Conservation (phyloP, 2,797 vertebrate genomes). For the Crenichthys baileyi region DNA sequence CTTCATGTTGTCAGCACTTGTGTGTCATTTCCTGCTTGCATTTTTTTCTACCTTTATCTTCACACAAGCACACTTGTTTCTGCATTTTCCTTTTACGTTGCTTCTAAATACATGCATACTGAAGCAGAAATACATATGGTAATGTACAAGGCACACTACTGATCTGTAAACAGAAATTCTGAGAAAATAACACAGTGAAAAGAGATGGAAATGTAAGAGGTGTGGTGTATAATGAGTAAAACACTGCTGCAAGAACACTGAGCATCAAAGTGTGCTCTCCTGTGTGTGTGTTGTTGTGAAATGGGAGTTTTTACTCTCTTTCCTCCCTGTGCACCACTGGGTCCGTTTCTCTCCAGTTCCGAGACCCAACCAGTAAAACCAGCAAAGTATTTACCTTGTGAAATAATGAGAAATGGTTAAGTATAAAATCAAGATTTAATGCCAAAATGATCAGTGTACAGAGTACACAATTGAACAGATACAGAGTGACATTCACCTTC, state of each 20-base stretch:
- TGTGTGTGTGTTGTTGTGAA: not conserved
- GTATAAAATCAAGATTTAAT: too few relatives aligned
- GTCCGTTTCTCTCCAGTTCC: too few relatives aligned
- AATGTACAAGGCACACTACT: not conserved
- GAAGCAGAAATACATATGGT: not conserved
- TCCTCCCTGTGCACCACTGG: too few relatives aligned
- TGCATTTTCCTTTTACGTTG: not conserved
- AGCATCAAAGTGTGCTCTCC: not conserved
- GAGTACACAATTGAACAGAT: too few relatives aligned
- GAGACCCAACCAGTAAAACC: too few relatives aligned
- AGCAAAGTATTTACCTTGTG: too few relatives aligned
- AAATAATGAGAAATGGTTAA: too few relatives aligned
- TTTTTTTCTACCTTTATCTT: not conserved
- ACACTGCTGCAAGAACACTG: constrained; percentile 19
- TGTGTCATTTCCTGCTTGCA: not conserved
- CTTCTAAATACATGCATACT: not conserved
- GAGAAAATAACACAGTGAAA: too few relatives aligned
- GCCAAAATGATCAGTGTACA: too few relatives aligned
- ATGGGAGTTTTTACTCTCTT: too few relatives aligned
- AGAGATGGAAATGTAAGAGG: not conserved
- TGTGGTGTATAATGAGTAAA: not conserved
- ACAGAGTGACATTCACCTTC: too few relatives aligned
- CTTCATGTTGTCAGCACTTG: not conserved
- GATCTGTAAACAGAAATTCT: not conserved
- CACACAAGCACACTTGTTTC: not conserved